phyloP scores from a whole-genome alignment of 2,888 invertebrate species.

The Theretra japonica region DNA sequence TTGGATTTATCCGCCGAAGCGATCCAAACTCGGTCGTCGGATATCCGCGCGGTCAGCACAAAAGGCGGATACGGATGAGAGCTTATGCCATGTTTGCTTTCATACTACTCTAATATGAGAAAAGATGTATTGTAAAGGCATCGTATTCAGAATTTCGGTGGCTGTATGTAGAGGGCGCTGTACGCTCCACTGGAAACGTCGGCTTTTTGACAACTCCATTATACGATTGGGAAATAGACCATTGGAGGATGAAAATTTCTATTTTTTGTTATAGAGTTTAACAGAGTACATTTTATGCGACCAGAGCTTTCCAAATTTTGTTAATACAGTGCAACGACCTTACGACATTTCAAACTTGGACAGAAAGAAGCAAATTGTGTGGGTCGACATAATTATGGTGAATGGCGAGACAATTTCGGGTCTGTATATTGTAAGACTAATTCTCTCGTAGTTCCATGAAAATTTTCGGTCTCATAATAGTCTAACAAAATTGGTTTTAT shows the following conservation, averaged over 20 bases:
- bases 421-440: too few relatives aligned
- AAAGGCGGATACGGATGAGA: constrained; percentile 52
- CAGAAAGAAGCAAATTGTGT: too few relatives aligned
- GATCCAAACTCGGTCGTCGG: constrained; percentile 6
- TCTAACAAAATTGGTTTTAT: too few relatives aligned
- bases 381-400: too few relatives aligned
- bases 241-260: constrained; percentile 14
- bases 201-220: constrained; percentile 23
- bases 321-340: too few relatives aligned
- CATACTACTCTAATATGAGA: constrained; percentile 24
- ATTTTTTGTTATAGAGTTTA: background rate
- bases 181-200: constrained; percentile 7
- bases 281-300: background rate
- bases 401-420: too few relatives aligned
- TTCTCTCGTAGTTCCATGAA: too few relatives aligned
- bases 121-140: constrained; percentile 22
- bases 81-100: constrained; percentile 51
- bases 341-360: too few relatives aligned
- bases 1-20: constrained; percentile 16
- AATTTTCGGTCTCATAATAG: too few relatives aligned
- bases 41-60: constrained; percentile 45
- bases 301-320: too few relatives aligned
- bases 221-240: background rate
- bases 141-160: constrained; percentile 17
- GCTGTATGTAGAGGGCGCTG: background rate